A percentile compares a stretch with the other conserved stretches of the same genome.
Evolutionary conservation across 53 echinoderm and acorn worm genomes (phyloP).

Genomic region (Apostichopus leukothele): DNA sequence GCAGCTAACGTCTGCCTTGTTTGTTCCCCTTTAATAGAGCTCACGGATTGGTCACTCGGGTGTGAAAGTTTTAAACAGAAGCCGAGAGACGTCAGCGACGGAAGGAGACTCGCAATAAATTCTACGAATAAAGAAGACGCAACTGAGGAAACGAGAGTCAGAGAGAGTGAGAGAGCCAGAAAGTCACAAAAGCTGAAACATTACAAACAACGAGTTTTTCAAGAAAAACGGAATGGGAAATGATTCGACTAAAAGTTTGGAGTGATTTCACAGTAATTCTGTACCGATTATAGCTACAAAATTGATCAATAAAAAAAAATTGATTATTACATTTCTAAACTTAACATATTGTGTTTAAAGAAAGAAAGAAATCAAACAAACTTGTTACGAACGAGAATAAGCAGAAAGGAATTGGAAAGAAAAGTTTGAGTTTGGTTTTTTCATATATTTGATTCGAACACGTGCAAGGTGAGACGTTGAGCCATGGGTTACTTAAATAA

Average conservation of each 20-base stretch:
- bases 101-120: background rate
- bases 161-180: background rate
- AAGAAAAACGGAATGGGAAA: background rate
- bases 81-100: background rate
- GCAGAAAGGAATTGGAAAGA: background rate
- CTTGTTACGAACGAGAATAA: background rate
- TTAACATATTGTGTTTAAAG: background rate
- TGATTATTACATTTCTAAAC: background rate
- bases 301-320: no score
- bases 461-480: background rate
- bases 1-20: background rate
- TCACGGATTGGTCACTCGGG: background rate
- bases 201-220: background rate
- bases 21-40: background rate
- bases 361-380: background rate
- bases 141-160: background rate
- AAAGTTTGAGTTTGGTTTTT: background rate
- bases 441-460: background rate
- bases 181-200: background rate
- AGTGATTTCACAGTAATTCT: no score
- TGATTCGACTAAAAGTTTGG: background rate
- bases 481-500: background rate
- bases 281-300: no score
- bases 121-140: background rate
- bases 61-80: slow-evolving; percentile 2